Percentiles rank a stretch among this genome's conserved stretches.
Conservation (phyloP, 2,888 invertebrate species). For the Pammene fasciana region DNA sequence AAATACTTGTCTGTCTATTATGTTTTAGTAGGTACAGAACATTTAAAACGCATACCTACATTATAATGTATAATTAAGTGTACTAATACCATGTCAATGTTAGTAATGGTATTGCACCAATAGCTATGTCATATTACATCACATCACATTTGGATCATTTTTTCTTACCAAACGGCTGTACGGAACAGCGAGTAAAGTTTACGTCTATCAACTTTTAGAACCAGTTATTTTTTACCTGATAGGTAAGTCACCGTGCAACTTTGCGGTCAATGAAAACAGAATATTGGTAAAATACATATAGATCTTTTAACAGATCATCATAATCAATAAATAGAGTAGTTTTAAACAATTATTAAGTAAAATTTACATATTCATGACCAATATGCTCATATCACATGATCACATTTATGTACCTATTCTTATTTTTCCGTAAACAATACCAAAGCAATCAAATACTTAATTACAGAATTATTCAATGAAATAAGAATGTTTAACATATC, state of each 20-base stretch:
- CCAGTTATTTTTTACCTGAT: constrained; percentile 13
- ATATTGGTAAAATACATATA: neutral
- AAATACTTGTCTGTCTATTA: too few relatives aligned
- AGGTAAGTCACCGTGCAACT: constrained; percentile 1
- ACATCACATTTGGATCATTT: neutral
- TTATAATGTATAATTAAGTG: too few relatives aligned
- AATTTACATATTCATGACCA: too few relatives aligned
- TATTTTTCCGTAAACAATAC: too few relatives aligned
- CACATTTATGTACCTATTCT: too few relatives aligned
- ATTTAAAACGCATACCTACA: too few relatives aligned
- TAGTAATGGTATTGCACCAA: neutral
- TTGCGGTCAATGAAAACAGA: constrained; percentile 12
- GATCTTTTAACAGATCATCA: neutral
- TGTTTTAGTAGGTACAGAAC: too few relatives aligned
- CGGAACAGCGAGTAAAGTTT: neutral
- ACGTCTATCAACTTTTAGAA: constrained; percentile 12
- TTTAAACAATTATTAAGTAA: neutral
- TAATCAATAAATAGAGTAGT: neutral
- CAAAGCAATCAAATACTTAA: too few relatives aligned
- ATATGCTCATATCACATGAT: too few relatives aligned
- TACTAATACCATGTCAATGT: neutral
- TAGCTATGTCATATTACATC: neutral
- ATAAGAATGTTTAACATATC: too few relatives aligned
- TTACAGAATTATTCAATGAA: too few relatives aligned
- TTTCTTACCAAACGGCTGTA: neutral